A percentile compares a stretch with the other conserved stretches of the same genome.
Conservation (phyloP, 2,797 vertebrate genomes). For the Diplodus sargus region DNA sequence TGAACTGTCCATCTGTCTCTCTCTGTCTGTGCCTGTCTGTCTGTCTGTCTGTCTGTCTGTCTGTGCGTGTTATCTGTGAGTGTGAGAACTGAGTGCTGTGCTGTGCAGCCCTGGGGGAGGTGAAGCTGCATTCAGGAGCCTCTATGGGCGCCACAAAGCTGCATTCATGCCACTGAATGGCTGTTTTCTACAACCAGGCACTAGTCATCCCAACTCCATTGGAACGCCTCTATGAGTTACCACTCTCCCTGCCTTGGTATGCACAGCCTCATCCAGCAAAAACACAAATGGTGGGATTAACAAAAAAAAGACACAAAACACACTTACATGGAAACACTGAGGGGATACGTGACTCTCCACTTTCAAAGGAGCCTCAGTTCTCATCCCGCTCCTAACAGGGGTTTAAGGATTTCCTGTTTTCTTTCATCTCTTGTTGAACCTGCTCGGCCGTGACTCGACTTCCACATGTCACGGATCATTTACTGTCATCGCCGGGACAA, state of each 20-base stretch:
- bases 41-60: not conserved
- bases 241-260: constrained; percentile 77
- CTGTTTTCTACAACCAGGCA: constrained; percentile 79
- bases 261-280: constrained; percentile 65
- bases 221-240: constrained; percentile 77
- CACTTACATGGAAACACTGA: constrained; percentile 51
- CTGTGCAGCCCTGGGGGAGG: constrained; percentile 74
- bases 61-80: constrained; percentile 36
- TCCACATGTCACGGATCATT: not conserved
- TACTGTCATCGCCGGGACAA: not conserved
- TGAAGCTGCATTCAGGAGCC: constrained; percentile 74
- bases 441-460: constrained; percentile 9
- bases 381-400: not conserved
- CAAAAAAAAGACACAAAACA: constrained; percentile 47
- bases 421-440: constrained; percentile 1
- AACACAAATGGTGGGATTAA: constrained; percentile 68
- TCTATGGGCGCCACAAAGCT: constrained; percentile 82
- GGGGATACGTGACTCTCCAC: constrained; percentile 14
- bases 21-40: not conserved
- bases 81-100: constrained; percentile 75
- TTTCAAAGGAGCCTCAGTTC: constrained; percentile 15
- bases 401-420: constrained; percentile 16
- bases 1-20: not conserved
- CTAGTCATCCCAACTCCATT: constrained; percentile 74
- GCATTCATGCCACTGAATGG: constrained; percentile 85